These are phyloP conservation scores for Cyprinella venusta DNA, from an alignment of 2,797 vertebrate genomes.

Conservation along the genomic window DNA sequence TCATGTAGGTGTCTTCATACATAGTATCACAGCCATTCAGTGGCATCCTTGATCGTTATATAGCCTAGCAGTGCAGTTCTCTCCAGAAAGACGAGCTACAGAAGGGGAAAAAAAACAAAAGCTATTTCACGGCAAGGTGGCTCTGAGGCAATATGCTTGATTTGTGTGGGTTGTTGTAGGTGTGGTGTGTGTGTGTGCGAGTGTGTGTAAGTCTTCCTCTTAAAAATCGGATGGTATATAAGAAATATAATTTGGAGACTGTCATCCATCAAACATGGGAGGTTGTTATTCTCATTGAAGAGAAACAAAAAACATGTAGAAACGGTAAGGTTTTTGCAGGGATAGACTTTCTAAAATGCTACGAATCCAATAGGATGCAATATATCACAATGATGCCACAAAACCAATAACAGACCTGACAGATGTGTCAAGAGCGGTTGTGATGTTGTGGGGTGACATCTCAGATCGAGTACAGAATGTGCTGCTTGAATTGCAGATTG, in stretches of 20 bases:
- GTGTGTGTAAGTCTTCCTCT: constrained; percentile 14
- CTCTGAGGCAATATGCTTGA: constrained; percentile 41
- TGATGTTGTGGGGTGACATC: constrained; percentile 41
- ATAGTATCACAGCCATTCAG: constrained; percentile 24
- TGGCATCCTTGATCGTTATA: constrained; percentile 20
- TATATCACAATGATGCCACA: constrained; percentile 29
- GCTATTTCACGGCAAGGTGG: constrained; percentile 44
- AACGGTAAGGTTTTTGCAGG: constrained; percentile 10
- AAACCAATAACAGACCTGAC: constrained; percentile 50
- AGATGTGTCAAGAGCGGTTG: constrained; percentile 51
- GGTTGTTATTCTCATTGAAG: constrained; percentile 15
- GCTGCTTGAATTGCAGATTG: constrained; percentile 54
- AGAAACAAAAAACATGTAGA: neutral
- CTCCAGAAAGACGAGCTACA: constrained; percentile 27
- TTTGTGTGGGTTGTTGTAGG: constrained; percentile 35
- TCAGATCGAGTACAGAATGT: constrained; percentile 41
- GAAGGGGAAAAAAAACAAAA: constrained; percentile 41
- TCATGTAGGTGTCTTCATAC: constrained; percentile 24
- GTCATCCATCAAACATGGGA: constrained; percentile 27
- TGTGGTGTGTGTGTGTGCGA: constrained; percentile 19
- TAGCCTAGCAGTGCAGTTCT: constrained; percentile 27
- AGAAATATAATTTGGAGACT: constrained; percentile 23
- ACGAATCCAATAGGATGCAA: constrained; percentile 31
- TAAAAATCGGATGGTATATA: constrained; percentile 8
- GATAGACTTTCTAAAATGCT: constrained; percentile 13